Evolutionary conservation across 2,888 invertebrate species (phyloP).

Genomic region (Synanthedon andrenaeformis): DNA sequence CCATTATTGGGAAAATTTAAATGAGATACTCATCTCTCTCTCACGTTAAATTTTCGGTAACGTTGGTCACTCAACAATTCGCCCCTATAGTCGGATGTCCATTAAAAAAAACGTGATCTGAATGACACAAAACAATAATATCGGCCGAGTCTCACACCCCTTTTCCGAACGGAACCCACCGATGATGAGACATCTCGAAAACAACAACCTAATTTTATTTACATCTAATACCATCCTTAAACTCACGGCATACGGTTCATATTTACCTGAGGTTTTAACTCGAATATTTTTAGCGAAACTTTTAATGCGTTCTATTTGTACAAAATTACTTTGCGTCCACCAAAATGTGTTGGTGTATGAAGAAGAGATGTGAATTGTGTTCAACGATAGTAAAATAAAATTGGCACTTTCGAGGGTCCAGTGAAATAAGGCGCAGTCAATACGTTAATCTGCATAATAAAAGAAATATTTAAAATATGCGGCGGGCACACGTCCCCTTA

Average conservation of each 20-base stretch:
- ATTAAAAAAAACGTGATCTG: conserved; percentile 36
- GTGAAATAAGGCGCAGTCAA: conserved; percentile 32
- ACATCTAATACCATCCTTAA: background rate
- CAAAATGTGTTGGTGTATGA: background rate
- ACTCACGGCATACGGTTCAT: background rate
- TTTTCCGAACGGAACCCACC: conserved; percentile 31
- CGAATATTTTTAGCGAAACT: conserved; percentile 1
- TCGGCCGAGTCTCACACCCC: conserved; percentile 29
- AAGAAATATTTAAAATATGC: conserved; percentile 59
- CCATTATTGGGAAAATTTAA: too few relatives aligned
- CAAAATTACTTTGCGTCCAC: background rate
- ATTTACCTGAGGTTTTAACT: background rate
- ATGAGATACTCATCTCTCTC: background rate
- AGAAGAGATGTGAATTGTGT: background rate
- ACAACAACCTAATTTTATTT: conserved; percentile 2
- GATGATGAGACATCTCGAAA: conserved; percentile 13
- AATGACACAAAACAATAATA: conserved; percentile 33
- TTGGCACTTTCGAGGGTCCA: conserved; percentile 8
- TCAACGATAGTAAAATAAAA: background rate
- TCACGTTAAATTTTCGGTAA: background rate
- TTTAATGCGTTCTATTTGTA: background rate
- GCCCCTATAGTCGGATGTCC: conserved; percentile 39
- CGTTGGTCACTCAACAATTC: conserved; percentile 24
- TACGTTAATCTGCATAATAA: conserved; percentile 66
- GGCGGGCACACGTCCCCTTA: conserved; percentile 40